Evolutionary conservation across 2,113 vertebrate genomes (phyloP).

Genomic region (Neolamprologus ventralis): DNA sequence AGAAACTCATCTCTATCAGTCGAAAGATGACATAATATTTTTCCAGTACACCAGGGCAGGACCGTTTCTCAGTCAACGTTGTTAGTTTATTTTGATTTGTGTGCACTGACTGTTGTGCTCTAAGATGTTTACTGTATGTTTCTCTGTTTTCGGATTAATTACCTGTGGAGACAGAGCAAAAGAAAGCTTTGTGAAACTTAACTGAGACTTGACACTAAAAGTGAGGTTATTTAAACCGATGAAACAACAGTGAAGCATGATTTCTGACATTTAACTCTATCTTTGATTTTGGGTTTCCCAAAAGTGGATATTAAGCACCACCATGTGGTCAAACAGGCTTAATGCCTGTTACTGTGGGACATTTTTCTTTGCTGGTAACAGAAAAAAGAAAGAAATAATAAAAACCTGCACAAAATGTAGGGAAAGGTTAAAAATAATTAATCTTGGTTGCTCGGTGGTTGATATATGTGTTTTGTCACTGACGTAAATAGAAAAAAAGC

Average conservation of each 20-base stretch:
- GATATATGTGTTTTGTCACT: not conserved
- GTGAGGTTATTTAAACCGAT: not conserved
- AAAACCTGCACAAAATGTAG: not conserved
- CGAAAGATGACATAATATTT: not conserved
- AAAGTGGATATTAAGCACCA: conserved; percentile 3
- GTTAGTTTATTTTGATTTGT: not conserved
- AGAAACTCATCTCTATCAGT: not conserved
- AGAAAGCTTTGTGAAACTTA: not conserved
- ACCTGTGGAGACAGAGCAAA: not conserved
- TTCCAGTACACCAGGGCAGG: not conserved
- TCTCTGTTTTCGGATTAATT: not conserved
- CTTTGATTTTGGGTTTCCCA: not conserved
- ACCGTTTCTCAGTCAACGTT: not conserved
- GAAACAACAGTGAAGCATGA: not conserved
- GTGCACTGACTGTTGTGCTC: not conserved
- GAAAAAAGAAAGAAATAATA: not conserved
- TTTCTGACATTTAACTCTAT: not conserved
- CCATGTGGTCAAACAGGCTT: conserved; percentile 10
- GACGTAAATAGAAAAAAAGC: not conserved
- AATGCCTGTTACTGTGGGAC: not conserved
- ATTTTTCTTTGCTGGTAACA: not conserved
- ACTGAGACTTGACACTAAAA: not conserved
- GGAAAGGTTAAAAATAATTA: not conserved
- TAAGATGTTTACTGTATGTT: not conserved
- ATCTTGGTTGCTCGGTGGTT: not conserved